Evolutionary conservation across 2,113 vertebrate species (phyloP).

Genomic region (Pomatostomus ruficeps): DNA sequence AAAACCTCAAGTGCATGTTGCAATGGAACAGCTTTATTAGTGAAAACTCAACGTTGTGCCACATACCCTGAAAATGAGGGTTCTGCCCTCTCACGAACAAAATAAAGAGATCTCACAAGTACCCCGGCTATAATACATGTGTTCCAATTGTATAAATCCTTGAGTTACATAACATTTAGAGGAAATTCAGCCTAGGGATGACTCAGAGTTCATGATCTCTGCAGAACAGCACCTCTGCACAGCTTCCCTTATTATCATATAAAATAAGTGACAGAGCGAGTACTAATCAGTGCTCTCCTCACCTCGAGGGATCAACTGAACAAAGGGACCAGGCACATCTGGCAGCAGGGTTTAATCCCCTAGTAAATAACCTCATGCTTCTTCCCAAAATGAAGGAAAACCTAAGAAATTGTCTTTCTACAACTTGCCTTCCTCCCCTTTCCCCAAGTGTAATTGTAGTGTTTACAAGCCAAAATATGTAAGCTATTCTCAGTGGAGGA

Average conservation of each 20-base stretch:
- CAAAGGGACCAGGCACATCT: not conserved
- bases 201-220: not conserved
- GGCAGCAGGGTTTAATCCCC: not conserved
- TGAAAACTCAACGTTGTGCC: not conserved
- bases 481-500: not conserved
- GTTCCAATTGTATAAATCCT: not conserved
- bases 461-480: not conserved
- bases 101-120: not conserved
- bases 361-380: not conserved
- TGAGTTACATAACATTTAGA: not conserved
- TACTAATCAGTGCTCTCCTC: not conserved
- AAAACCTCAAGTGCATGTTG: not conserved
- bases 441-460: not conserved
- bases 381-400: not conserved
- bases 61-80: not conserved
- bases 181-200: not conserved
- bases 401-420: not conserved
- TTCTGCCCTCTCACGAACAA: not conserved
- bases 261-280: not conserved
- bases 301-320: not conserved
- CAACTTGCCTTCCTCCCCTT: not conserved
- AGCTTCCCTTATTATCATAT: not conserved
- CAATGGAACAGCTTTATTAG: not conserved
- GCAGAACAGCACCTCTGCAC: not conserved
- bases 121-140: not conserved